Evolutionary conservation across 2,888 invertebrate genomes (phyloP), one percentile per base, ranked within the genome.

Genomic region (Cosmopolites sordidus): DNA sequence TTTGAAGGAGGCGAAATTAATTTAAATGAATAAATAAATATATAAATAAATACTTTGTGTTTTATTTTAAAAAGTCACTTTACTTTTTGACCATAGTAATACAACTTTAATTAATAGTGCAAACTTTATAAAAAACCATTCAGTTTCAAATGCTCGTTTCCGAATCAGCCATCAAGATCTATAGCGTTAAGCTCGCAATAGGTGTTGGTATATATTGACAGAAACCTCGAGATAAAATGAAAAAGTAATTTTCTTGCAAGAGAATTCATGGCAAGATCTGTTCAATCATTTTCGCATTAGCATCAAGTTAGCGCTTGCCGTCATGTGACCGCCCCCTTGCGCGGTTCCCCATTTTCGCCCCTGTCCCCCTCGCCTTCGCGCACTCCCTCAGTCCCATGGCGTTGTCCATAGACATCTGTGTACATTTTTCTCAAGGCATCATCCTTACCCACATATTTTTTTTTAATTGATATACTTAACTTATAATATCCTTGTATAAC

Each of bases 161-260:
- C 33, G 33, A 9, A 33, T 33, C 33, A 33, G 33, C 8, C 12
- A 12, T 33, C 33, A 11, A n/a, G 22, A 33, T 33, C 33, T 33
- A 33, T 33, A 33, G 33, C 33, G 33, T 49, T 49, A 38, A 39
- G 49, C 49, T 27, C 22, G 29, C 33, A 37, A 50, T 43, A 50
- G 50, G 44, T 50, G 50, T 43, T 53, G 38, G 48, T 53, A 44
- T 49, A 60, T 64, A 63, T 64, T 60, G 62, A 59, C 59, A 61
- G 61, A 62, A 64, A 61, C 62, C 61, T 64, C 60, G 59, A 68
- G 71, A 73, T 72, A 70, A 70, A 72, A 74, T 74, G 71, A 73
- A 74, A 74, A 74, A 73, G 73, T 71, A 70, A 71, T 74, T 73
- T 74, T 70, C 71, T 71, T 69, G 66, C 63, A 65, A 72, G 69